Conservation (phyloP, 2,113 vertebrate species). For the Phylloscopus whistleri region DNA sequence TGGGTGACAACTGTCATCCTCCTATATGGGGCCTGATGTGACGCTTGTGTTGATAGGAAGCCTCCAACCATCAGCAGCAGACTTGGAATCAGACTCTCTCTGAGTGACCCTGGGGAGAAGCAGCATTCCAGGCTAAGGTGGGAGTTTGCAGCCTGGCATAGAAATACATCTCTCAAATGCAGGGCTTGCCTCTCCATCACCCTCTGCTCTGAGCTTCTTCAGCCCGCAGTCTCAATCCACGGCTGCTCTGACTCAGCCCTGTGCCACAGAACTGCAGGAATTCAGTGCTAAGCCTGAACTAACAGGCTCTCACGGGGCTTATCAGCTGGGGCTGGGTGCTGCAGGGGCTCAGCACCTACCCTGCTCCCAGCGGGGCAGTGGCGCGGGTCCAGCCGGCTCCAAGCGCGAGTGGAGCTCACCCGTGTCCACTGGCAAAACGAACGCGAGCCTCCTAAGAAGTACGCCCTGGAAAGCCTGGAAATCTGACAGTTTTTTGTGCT, state of each 20-base stretch:
- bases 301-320: background rate
- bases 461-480: constrained; percentile 11
- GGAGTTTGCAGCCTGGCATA: background rate
- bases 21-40: rapidly evolving
- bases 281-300: background rate
- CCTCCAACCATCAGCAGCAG: background rate
- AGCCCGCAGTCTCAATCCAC: rapidly evolving
- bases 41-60: rapidly evolving
- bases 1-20: background rate
- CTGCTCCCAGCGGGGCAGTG: rapidly evolving
- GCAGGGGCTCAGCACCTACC: background rate
- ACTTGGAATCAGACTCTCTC: background rate
- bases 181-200: background rate
- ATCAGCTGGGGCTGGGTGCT: background rate
- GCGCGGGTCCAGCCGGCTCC: background rate
- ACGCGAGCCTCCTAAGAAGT: background rate
- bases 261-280: background rate
- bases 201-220: background rate
- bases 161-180: background rate
- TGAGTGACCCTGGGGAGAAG: background rate
- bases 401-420: background rate
- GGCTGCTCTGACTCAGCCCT: background rate
- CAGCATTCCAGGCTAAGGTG: background rate
- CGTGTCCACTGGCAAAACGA: background rate
- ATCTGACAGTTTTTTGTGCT: constrained; percentile 41